phyloP scores from a whole-genome alignment of 2,888 invertebrate species.

The Catocala sponsa region DNA sequence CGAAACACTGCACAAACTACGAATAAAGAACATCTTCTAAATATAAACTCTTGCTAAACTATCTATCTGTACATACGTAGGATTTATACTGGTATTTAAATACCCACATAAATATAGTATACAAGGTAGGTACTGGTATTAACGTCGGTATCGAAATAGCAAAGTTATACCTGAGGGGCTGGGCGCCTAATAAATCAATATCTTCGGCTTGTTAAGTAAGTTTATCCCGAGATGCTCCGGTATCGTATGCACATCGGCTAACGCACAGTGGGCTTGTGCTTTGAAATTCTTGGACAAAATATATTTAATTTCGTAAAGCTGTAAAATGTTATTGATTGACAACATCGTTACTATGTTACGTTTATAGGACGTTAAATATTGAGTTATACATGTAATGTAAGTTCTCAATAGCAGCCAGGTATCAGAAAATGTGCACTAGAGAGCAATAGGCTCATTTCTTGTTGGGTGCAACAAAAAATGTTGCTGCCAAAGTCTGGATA shows the following conservation, averaged over 20 bases:
- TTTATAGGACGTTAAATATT: no score
- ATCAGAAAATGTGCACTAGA: no score
- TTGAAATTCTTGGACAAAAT: slow-evolving; percentile 20
- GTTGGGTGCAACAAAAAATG: no score
- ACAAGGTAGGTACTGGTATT: slow-evolving; percentile 6
- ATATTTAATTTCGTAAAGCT: background rate
- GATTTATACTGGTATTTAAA: background rate
- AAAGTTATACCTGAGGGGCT: slow-evolving; percentile 71
- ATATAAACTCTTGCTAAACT: slow-evolving; percentile 1
- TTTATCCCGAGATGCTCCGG: slow-evolving; percentile 75
- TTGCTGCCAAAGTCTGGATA: no score
- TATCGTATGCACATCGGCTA: slow-evolving; percentile 71
- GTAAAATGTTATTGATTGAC: no score
- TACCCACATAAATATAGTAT: slow-evolving; percentile 2
- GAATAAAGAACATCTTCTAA: slow-evolving; percentile 13
- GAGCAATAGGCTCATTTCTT: no score
- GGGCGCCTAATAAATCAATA: slow-evolving; percentile 77
- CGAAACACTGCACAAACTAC: background rate
- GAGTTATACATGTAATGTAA: no score
- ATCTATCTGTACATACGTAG: background rate
- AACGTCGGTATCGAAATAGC: slow-evolving; percentile 47
- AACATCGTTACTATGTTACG: no score
- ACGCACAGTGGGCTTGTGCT: slow-evolving; percentile 54
- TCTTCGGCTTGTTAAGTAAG: slow-evolving; percentile 76
- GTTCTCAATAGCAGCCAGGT: no score